These are phyloP conservation scores for Cyprinus carpio DNA, from an alignment of 2,113 vertebrate species.

Conservation along the genomic window DNA sequence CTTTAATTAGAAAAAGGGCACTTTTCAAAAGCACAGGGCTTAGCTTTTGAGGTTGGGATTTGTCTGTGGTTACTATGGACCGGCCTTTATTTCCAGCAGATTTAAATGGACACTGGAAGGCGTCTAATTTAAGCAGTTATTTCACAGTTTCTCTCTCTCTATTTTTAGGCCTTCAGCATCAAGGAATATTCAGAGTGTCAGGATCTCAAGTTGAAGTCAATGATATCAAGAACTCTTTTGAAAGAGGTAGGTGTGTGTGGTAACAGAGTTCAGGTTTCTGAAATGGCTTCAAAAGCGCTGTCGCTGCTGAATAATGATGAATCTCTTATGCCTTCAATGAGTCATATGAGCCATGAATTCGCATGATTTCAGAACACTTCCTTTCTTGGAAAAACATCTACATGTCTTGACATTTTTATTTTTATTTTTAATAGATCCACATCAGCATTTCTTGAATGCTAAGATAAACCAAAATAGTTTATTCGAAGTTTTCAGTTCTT, in stretches of 20 bases:
- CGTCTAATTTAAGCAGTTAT: not conserved
- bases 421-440: not conserved
- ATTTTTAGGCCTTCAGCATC: conserved; percentile 89
- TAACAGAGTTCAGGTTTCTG: not conserved
- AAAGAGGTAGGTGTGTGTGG: conserved; percentile 83
- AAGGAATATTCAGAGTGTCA: conserved; percentile 96
- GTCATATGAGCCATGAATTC: not conserved
- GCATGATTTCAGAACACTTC: not conserved
- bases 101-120: not conserved
- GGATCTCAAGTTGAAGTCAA: conserved; percentile 98
- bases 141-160: conserved; percentile 16
- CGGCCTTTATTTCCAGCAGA: conserved; percentile 38
- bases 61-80: conserved; percentile 9
- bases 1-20: conserved; percentile 63
- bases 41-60: conserved; percentile 49
- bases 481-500: too few species aligned
- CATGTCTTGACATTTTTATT: not conserved
- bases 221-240: conserved; percentile 99
- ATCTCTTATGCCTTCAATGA: not conserved
- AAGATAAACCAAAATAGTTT: not conserved
- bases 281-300: not conserved
- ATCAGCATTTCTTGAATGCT: not conserved
- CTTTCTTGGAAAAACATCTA: not conserved
- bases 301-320: conserved; percentile 14
- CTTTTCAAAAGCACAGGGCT: conserved; percentile 51